phyloP scores from a whole-genome alignment of 2,797 vertebrate genomes.

The Notamacropus eugenii region DNA sequence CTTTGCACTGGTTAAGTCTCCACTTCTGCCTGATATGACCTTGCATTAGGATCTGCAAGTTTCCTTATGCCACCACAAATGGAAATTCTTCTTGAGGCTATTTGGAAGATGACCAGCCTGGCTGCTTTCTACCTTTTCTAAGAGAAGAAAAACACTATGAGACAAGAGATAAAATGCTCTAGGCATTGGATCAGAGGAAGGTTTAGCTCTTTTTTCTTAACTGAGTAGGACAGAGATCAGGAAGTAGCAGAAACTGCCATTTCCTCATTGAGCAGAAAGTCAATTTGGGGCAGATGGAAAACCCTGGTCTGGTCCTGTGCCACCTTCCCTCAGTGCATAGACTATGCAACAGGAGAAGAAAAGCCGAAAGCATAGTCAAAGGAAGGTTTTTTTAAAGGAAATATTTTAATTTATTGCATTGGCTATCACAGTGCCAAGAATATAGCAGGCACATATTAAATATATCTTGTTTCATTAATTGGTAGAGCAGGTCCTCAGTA shows the following conservation, averaged over 20 bases:
- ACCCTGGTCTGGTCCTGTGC: background rate
- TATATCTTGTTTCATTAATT: background rate
- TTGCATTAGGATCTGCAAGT: background rate
- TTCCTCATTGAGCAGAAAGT: background rate
- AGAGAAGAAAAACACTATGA: background rate
- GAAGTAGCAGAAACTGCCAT: background rate
- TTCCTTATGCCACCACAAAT: background rate
- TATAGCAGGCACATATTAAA: background rate
- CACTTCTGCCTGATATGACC: background rate
- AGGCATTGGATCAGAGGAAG: background rate
- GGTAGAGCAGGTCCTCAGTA: background rate
- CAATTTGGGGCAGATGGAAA: background rate
- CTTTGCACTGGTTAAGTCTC: background rate
- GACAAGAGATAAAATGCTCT: background rate
- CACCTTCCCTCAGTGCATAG: background rate
- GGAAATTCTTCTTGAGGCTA: background rate
- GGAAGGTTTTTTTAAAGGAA: background rate
- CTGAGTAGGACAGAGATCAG: background rate
- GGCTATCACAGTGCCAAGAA: background rate
- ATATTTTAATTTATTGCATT: background rate
- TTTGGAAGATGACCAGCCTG: background rate
- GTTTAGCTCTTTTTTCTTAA: background rate
- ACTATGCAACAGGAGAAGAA: background rate
- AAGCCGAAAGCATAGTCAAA: background rate
- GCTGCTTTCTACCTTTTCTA: background rate